These are phyloP conservation scores for Salpingus planirostris DNA, from an alignment of 2,888 invertebrate species.

Conservation along the genomic window DNA sequence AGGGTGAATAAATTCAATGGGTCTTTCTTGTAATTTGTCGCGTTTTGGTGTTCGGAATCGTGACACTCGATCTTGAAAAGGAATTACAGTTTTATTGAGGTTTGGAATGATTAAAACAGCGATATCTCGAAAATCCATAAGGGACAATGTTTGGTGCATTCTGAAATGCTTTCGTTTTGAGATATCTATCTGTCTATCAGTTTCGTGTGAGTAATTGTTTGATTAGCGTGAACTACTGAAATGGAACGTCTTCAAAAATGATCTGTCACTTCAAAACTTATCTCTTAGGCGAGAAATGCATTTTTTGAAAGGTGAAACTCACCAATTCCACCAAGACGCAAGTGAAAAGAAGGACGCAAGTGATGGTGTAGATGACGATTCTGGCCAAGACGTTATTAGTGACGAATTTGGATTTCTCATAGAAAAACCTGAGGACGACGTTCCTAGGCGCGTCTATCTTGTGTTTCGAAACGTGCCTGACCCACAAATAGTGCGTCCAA, in stretches of 20 bases:
- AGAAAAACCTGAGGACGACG: slow-evolving; percentile 46
- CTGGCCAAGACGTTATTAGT: slow-evolving; percentile 56
- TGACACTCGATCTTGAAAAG: slow-evolving; percentile 15
- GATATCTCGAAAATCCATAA: too few relatives aligned
- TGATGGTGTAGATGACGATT: slow-evolving; percentile 56
- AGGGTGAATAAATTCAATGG: too few relatives aligned
- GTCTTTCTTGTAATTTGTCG: not conserved
- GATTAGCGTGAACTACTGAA: too few relatives aligned
- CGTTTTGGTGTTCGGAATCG: not conserved
- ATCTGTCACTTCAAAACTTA: not conserved
- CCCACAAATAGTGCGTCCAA: slow-evolving; percentile 71
- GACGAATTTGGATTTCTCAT: slow-evolving; percentile 51
- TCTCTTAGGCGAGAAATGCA: too few relatives aligned
- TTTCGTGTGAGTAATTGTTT: too few relatives aligned
- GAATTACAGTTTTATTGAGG: too few relatives aligned
- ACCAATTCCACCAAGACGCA: slow-evolving; percentile 60
- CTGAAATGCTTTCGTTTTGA: too few relatives aligned
- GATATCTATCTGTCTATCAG: too few relatives aligned
- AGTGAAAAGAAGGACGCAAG: slow-evolving; percentile 54
- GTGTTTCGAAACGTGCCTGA: slow-evolving; percentile 33
- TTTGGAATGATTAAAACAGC: not conserved
- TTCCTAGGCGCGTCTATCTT: slow-evolving; percentile 50
- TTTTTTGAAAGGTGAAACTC: slow-evolving; percentile 19
- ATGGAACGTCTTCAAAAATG: too few relatives aligned
- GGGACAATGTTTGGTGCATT: too few relatives aligned